These are phyloP conservation scores for Tinamus guttatus DNA, from an alignment of 2,113 vertebrate species.

Conservation along the genomic window DNA sequence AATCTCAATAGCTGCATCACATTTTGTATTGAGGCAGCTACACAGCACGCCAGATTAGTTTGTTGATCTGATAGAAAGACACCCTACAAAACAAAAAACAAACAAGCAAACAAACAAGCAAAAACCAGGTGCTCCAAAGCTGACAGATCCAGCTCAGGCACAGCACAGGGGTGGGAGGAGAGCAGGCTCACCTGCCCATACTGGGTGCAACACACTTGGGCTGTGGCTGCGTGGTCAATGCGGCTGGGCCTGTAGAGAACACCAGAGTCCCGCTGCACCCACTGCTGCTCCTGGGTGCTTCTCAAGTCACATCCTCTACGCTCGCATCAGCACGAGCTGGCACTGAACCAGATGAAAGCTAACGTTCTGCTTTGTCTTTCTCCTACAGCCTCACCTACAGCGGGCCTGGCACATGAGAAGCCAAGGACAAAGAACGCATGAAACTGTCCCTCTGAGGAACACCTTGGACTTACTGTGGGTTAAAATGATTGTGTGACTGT, in stretches of 20 bases:
- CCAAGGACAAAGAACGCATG: neutral
- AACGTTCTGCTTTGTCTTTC: neutral
- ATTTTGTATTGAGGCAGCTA: neutral
- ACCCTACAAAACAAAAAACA: neutral
- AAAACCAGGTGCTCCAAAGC: neutral
- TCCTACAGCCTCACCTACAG: neutral
- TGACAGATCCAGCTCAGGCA: neutral
- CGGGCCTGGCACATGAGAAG: neutral
- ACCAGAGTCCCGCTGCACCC: rapidly evolving
- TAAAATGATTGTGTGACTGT: neutral
- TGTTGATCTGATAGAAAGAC: neutral
- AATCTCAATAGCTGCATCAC: neutral
- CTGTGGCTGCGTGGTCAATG: rapidly evolving
- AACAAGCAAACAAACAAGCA: neutral
- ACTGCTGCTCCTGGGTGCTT: neutral
- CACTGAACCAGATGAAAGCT: neutral
- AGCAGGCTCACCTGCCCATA: neutral
- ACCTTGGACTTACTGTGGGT: neutral
- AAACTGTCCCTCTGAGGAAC: neutral
- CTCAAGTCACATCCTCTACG: neutral
- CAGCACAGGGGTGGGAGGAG: neutral
- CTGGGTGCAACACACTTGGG: neutral
- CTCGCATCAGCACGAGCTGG: neutral
- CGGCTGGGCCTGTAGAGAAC: neutral
- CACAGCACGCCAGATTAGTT: neutral